Evolutionary conservation across 2,888 invertebrate genomes (phyloP).

Genomic region (Argyresthia albistria): DNA sequence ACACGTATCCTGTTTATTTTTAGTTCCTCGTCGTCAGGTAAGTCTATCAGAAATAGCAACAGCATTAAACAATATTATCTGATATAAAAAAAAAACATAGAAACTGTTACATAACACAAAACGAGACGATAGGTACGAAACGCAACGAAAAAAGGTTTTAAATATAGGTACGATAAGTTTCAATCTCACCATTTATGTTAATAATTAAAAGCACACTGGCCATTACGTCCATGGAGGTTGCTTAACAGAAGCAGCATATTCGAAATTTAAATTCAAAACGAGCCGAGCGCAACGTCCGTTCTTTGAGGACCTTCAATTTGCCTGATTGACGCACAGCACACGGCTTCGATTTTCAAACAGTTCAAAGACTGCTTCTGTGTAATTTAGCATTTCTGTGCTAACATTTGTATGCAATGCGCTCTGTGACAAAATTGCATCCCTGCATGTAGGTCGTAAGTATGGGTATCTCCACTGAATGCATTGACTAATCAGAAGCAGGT

Average conservation of each 20-base stretch:
- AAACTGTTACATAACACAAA: too few relatives aligned
- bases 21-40: too few relatives aligned
- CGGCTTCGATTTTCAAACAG: conserved; percentile 52
- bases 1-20: too few relatives aligned
- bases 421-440: conserved; percentile 14
- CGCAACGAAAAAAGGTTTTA: too few relatives aligned
- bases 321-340: conserved; percentile 56
- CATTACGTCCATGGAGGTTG: not conserved
- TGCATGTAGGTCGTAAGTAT: too few relatives aligned
- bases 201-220: not conserved
- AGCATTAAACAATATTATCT: too few relatives aligned
- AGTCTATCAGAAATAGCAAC: too few relatives aligned
- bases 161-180: too few relatives aligned
- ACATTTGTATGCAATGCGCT: conserved; percentile 16
- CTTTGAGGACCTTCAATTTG: conserved; percentile 59
- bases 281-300: conserved; percentile 27
- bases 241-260: not conserved
- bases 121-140: too few relatives aligned
- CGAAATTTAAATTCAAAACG: conserved; percentile 3
- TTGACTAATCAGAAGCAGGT: not conserved
- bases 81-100: not conserved
- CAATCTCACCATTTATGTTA: not conserved
- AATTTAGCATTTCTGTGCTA: conserved; percentile 13
- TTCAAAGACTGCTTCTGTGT: conserved; percentile 19
- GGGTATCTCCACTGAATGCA: too few relatives aligned